Evolutionary conservation across 1,140 invertebrate species (phyloP).

Genomic region (Macrocentrus cingulum): DNA sequence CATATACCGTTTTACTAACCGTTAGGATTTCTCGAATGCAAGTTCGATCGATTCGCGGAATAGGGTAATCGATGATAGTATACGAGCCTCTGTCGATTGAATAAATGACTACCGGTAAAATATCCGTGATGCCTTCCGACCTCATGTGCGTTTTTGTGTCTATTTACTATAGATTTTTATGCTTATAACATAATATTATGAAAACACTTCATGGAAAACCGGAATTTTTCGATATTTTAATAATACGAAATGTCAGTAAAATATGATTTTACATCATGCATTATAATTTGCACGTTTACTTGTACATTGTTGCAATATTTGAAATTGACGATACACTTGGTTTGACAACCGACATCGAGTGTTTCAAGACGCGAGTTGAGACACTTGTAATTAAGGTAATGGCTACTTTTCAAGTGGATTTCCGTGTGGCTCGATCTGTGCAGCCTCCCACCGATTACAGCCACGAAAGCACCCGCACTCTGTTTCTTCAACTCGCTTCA

Average conservation of each 20-base stretch:
- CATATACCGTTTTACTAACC: slow-evolving; percentile 17
- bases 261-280: too few species aligned
- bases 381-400: slow-evolving; percentile 57
- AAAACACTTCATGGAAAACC: too few species aligned
- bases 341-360: slow-evolving; percentile 20
- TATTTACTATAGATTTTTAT: neutral
- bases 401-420: slow-evolving; percentile 56
- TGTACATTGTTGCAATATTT: too few species aligned
- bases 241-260: too few species aligned
- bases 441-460: slow-evolving; percentile 35
- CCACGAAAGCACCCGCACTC: slow-evolving; percentile 29
- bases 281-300: too few species aligned
- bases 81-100: slow-evolving; percentile 34
- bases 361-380: slow-evolving; percentile 26
- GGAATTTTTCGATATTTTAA: too few species aligned
- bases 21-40: neutral
- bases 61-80: slow-evolving; percentile 33
- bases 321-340: neutral
- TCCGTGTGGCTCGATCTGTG: slow-evolving; percentile 51
- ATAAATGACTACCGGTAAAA: slow-evolving; percentile 37
- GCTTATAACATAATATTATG: too few species aligned
- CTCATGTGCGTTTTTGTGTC: neutral
- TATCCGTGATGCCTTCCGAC: neutral
- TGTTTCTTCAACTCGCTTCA: slow-evolving; percentile 11
- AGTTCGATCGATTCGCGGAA: slow-evolving; percentile 27